Conservation (phyloP, 2,797 vertebrate genomes). For the Morus bassanus region DNA sequence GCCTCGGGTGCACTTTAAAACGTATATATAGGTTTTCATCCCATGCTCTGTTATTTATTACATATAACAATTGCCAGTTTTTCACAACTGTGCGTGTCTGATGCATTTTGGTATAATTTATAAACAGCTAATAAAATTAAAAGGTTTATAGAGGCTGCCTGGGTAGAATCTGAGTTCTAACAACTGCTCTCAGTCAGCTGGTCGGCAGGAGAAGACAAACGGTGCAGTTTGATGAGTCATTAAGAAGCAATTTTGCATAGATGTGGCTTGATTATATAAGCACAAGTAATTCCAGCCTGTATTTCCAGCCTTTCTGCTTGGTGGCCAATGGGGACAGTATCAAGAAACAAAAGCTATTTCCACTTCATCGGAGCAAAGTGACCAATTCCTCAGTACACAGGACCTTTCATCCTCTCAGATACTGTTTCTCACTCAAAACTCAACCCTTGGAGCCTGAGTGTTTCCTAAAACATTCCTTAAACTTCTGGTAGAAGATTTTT, state of each 20-base stretch:
- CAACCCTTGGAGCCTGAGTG: background rate
- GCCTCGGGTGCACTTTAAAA: constrained; percentile 55
- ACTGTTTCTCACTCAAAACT: background rate
- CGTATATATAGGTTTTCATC: background rate
- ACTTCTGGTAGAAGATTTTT: background rate
- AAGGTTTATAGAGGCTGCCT: constrained; percentile 25
- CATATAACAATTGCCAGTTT: background rate
- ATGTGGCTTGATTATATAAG: constrained; percentile 3
- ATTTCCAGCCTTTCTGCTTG: background rate
- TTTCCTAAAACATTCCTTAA: background rate
- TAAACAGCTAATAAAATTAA: constrained; percentile 46
- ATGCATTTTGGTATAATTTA: constrained; percentile 48
- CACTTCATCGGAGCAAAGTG: background rate
- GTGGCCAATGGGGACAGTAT: background rate
- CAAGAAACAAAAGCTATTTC: background rate
- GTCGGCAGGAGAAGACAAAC: constrained; percentile 5
- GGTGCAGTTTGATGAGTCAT: constrained; percentile 1
- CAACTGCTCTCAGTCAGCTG: constrained; percentile 32
- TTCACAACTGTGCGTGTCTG: background rate
- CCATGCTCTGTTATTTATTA: background rate
- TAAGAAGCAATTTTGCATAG: constrained; percentile 38
- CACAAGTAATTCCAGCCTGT: background rate
- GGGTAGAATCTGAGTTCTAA: constrained; percentile 14
- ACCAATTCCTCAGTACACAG: background rate
- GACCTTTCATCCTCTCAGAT: background rate